phyloP scores from a whole-genome alignment of 2,113 vertebrate species.

The Grammomys surdaster region DNA sequence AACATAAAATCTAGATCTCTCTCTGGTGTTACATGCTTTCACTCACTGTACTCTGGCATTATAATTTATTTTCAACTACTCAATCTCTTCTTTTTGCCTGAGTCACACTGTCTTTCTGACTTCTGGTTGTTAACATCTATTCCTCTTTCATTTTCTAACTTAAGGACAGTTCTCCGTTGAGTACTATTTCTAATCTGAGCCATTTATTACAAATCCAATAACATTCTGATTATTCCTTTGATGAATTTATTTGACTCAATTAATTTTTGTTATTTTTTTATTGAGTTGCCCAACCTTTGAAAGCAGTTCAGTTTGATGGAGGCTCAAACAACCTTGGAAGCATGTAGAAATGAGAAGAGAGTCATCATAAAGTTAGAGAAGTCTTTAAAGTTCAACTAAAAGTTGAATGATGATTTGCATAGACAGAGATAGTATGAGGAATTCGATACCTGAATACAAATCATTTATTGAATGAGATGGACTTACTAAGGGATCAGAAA shows the following conservation, averaged over 20 bases:
- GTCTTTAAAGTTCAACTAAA: slow-evolving; percentile 33
- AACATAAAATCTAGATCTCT: neutral
- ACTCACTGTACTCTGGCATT: neutral
- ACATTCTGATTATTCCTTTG: neutral
- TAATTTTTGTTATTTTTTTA: slow-evolving; percentile 32
- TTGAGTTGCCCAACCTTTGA: neutral
- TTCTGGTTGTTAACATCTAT: neutral
- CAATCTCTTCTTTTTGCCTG: neutral
- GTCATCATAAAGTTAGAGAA: slow-evolving; percentile 10
- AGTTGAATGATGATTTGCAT: neutral
- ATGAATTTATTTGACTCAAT: neutral
- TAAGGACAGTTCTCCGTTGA: neutral
- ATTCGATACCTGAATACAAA: neutral
- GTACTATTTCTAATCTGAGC: neutral
- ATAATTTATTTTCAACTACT: neutral
- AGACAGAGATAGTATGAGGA: neutral
- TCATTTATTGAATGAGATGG: neutral
- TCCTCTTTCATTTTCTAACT: neutral
- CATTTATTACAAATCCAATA: neutral
- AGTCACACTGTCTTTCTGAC: neutral
- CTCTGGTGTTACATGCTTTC: neutral
- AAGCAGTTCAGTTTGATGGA: neutral
- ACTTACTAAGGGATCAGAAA: neutral
- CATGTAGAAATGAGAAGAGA: neutral
- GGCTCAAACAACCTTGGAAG: neutral